Evolutionary conservation across 2,797 vertebrate genomes (phyloP), one percentile per base, ranked within the genome.

Genomic region (Anisognathus igniventris): DNA sequence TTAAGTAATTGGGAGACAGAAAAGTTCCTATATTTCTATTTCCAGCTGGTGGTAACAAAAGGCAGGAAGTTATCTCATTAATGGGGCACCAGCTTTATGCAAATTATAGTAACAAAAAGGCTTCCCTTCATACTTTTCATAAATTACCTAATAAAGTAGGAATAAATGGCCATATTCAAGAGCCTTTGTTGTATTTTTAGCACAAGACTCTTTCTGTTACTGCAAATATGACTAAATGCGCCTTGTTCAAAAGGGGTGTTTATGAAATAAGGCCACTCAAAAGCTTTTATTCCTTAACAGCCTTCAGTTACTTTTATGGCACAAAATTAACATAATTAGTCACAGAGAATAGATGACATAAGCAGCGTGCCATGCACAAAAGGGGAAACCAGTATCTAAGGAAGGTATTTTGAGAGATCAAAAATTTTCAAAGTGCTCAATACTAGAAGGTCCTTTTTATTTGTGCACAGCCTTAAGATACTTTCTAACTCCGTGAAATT

Each of bases 391-490:
- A 97, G 98, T 98, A 98, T 99, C 98, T 97, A 95, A 97, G 98
- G 98, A 98, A 99, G 98, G 98, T 99, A 98, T 98, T 99, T 98
- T 98, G 98, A 98, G 98, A 98, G 98, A 99, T 99, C 98, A 98
- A 98, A 99, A 98, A 98, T 98, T 98, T 99, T 99, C 98, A 98
- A 98, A 99, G 98, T 98, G 98, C 98, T 98, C 98, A 98, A 98
- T 98, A 98, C 99, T 99, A 98, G 98, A 99, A 99, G 98, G 98
- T 99, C 98, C 97, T 99, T 99, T 99, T 99, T 99, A 99, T 99
- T 99, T 98, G 98, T 98, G 98, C 98, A 99, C 98, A 98, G 99
- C 99, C 99, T 98, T 98, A 98, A 99, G 99, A 99, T 98, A 99
- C 98, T 99, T 98, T 97, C 97, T 95, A 98, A 98, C 98, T 98